phyloP scores from a whole-genome alignment of 2,888 invertebrate species.

The Hofmannophila pseudospretella region DNA sequence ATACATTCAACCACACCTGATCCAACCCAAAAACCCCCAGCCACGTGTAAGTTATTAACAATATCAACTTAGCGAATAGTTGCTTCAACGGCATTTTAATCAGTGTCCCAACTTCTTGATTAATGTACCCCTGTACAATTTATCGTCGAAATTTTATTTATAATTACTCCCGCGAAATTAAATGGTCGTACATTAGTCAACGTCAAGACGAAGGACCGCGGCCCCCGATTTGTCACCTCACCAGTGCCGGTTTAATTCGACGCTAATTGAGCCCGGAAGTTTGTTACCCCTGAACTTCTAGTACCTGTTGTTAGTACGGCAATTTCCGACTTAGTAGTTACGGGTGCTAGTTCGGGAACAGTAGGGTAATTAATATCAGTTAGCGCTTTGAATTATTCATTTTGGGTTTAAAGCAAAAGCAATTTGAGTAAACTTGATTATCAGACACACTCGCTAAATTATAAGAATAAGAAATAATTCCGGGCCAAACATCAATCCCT shows the following conservation, averaged over 20 bases:
- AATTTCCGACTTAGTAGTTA: conserved; percentile 54
- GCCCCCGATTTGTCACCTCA: conserved; percentile 74
- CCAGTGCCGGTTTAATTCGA: conserved; percentile 64
- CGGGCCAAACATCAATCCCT: conserved; percentile 21
- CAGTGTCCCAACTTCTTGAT: conserved; percentile 79
- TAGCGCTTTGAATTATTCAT: conserved; percentile 45
- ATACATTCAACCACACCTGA: conserved; percentile 50
- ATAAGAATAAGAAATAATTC: conserved; percentile 7
- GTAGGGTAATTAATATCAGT: conserved; percentile 47
- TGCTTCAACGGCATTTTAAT: conserved; percentile 76
- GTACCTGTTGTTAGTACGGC: conserved; percentile 55
- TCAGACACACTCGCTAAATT: neutral
- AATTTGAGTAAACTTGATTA: conserved; percentile 6
- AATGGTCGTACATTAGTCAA: conserved; percentile 72
- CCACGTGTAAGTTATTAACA: conserved; percentile 73
- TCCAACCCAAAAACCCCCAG: conserved; percentile 45
- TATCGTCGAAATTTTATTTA: conserved; percentile 77
- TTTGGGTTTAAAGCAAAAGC: conserved; percentile 8
- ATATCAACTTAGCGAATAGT: conserved; percentile 74
- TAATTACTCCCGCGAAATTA: conserved; percentile 75
- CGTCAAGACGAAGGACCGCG: conserved; percentile 63
- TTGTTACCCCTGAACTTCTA: conserved; percentile 49
- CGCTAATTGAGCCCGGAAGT: conserved; percentile 71
- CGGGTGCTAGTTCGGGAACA: conserved; percentile 35
- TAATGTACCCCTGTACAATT: conserved; percentile 72